Conservation (phyloP, 1,140 invertebrate species). For the Olivierus martensii region DNA sequence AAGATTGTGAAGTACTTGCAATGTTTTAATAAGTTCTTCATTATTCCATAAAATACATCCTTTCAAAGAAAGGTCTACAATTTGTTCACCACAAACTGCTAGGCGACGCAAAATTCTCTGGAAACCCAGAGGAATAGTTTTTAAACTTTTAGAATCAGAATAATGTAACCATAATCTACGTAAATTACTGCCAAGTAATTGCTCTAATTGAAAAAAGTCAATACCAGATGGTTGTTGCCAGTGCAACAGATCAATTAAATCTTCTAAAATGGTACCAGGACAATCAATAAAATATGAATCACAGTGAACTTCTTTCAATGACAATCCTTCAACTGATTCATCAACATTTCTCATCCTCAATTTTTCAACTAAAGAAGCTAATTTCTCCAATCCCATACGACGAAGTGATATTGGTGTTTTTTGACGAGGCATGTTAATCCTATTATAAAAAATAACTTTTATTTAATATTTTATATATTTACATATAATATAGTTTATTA, state of each 20-base stretch:
- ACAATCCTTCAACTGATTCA: no score
- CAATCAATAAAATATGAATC: no score
- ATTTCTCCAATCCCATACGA: no score
- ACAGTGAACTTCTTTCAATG: no score
- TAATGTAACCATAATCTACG: background rate
- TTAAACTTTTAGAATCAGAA: background rate
- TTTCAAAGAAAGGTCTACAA: background rate
- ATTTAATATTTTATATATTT: no score
- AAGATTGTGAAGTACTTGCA: background rate
- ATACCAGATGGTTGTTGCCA: background rate
- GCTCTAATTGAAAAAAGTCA: background rate
- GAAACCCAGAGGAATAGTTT: background rate
- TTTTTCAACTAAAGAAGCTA: no score
- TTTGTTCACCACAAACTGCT: background rate
- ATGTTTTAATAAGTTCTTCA: background rate
- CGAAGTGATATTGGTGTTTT: no score
- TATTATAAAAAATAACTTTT: no score
- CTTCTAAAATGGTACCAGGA: background rate
- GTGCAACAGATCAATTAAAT: background rate
- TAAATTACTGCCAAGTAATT: background rate
- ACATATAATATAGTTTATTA: no score
- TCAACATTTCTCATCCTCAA: no score
- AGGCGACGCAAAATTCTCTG: background rate
- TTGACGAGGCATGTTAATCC: no score
- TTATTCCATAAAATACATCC: background rate